Conservation (phyloP, 2,888 invertebrate genomes). For the Aphodius sticticus region DNA sequence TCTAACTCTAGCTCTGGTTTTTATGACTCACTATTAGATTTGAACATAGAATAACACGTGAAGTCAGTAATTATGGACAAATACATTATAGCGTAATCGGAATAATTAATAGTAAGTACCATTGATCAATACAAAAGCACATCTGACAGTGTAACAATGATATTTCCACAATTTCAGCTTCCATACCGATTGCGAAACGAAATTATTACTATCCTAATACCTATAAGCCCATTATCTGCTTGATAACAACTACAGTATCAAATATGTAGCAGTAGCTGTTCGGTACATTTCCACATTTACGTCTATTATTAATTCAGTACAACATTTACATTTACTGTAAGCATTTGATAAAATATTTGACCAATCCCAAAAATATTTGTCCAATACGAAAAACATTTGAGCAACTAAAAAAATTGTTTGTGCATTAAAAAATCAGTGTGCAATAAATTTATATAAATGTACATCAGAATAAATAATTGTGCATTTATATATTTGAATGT, state of each 20-base stretch:
- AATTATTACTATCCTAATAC: not conserved
- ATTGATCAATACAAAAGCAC: not conserved
- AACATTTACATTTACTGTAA: too few species aligned
- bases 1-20: too few species aligned
- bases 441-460: too few species aligned
- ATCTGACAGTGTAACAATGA: not conserved
- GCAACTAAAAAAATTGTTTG: too few species aligned
- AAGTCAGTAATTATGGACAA: not conserved
- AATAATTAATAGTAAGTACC: not conserved
- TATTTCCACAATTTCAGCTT: not conserved
- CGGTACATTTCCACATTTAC: not conserved
- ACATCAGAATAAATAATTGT: too few species aligned
- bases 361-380: too few species aligned
- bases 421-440: too few species aligned
- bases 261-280: not conserved
- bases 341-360: too few species aligned
- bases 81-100: not conserved
- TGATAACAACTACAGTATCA: not conserved
- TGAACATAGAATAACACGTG: not conserved
- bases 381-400: too few species aligned
- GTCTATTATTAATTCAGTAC: not conserved
- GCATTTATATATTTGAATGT: too few species aligned
- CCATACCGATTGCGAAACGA: not conserved
- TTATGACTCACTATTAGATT: too few species aligned
- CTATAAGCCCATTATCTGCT: not conserved